Percentiles rank a stretch among this genome's conserved stretches.
Conservation (phyloP, 2,888 invertebrate genomes). For the Agrotis ipsilon region DNA sequence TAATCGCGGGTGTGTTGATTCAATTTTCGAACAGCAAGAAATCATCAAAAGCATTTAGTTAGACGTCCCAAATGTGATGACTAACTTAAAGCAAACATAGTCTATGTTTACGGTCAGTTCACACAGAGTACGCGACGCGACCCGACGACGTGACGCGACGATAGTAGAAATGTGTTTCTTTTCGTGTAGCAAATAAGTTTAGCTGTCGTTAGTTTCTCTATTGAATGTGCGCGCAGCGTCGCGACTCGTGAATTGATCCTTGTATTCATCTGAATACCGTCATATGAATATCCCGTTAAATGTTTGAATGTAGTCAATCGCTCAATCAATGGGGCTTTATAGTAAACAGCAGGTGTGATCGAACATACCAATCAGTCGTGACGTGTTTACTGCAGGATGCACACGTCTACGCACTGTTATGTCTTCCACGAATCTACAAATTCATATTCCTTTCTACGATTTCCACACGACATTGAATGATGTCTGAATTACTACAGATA, state of each 20-base stretch:
- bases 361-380: conserved; percentile 25
- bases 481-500: conserved; percentile 12
- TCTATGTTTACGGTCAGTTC: too few species aligned
- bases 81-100: neutral
- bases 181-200: too few species aligned
- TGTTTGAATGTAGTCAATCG: conserved; percentile 8
- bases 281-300: neutral
- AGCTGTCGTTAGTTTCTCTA: too few species aligned
- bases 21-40: neutral
- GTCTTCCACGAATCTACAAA: conserved; percentile 40
- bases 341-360: conserved; percentile 45
- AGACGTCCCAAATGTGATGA: neutral
- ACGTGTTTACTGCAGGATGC: conserved; percentile 33
- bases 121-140: too few species aligned
- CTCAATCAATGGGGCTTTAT: conserved; percentile 24
- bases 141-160: too few species aligned
- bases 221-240: too few species aligned
- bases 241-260: too few species aligned
- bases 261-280: neutral
- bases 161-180: too few species aligned
- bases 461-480: conserved; percentile 12
- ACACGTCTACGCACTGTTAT: conserved; percentile 19
- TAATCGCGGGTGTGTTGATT: neutral
- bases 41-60: too few species aligned
- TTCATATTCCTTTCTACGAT: conserved; percentile 28